Evolutionary conservation across 2,888 invertebrate species (phyloP), one percentile per base, ranked within the genome.

Genomic region (Cosmia trapezina): DNA sequence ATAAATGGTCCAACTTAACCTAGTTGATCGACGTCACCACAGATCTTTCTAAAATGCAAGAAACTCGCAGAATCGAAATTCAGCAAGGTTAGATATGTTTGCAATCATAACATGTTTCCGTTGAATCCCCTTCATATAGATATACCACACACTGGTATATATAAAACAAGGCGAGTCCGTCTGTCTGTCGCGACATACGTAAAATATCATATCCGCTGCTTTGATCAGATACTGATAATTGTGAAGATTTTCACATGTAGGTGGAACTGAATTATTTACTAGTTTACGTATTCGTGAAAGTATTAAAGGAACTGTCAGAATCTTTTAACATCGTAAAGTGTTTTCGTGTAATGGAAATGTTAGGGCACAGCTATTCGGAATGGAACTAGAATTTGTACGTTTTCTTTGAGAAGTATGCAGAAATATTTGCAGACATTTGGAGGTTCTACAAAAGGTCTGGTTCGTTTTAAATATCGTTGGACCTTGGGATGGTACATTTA

Each of bases 191-290:
- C 79, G 82, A 79, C 82, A 73, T 60, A 78, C 77, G 80, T 81
- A 81, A 85, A 85, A 81, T 87, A 87, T 87, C 70, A 81, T 87
- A 79, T 87, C 87, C 87, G 86, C 43, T 67, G 37, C 87, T 87
- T 87, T 87, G 87, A 87, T 83, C 81, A 73, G 56, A 45, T 60
- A 69, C 56, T 67, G 64, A 77, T 85, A 84, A 86, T 86, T 84
- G 81, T 75, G 76, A 76, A 78, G 63, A 78, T 80, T 80, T 75
- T 79, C 80, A 71, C 78, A 78, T 33, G 71, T 83, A 72, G 72
- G 75, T 74, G 67, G 73, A 77, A 83, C 57, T 54, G 49, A 73
- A 83, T 78, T 81, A 83, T 82, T 81, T 78, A 81, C 76, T 76
- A 70, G 73, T 72, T 83, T 70, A 78, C 74, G 64, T 72, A 63